These are phyloP conservation scores for Phrynocephalus guinanensis DNA, from an alignment of 2,797 vertebrate genomes.

Conservation along the genomic window DNA sequence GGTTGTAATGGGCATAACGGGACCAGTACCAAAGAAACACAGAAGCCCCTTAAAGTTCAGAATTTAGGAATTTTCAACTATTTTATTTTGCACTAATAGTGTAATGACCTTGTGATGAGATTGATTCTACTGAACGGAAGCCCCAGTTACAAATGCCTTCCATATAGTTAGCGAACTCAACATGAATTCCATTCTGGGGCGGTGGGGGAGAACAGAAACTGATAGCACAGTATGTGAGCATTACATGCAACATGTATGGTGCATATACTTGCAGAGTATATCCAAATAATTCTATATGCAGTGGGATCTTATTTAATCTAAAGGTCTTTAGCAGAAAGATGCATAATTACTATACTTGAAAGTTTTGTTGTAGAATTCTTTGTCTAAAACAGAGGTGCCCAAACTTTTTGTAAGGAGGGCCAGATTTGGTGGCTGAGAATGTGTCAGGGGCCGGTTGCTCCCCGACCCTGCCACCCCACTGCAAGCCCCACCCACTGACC, in stretches of 20 bases:
- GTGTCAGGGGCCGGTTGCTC: no score
- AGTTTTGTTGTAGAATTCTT: no score
- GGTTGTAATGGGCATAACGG: constrained; percentile 6
- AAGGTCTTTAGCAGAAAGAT: constrained; percentile 11
- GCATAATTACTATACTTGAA: not conserved
- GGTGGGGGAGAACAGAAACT: constrained; percentile 9
- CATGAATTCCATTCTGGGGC: constrained; percentile 33
- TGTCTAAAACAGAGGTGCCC: not conserved
- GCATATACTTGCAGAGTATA: not conserved
- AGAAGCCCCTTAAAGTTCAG: not conserved
- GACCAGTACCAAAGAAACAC: constrained; percentile 20
- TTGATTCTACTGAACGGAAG: constrained; percentile 36
- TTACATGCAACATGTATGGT: constrained; percentile 33
- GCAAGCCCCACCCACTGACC: no score
- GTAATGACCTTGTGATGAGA: not conserved
- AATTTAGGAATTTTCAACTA: constrained; percentile 10
- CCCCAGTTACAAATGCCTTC: constrained; percentile 4
- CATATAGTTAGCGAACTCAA: constrained; percentile 26
- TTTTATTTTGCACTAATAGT: constrained; percentile 16
- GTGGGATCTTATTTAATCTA: not conserved
- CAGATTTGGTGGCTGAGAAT: no score
- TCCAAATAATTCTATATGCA: not conserved
- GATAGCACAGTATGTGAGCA: not conserved
- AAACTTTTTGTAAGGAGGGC: not conserved
- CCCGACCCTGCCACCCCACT: no score